These are phyloP conservation scores for Brachystomella parvula DNA, from an alignment of 1,140 invertebrate species.

Conservation along the genomic window DNA sequence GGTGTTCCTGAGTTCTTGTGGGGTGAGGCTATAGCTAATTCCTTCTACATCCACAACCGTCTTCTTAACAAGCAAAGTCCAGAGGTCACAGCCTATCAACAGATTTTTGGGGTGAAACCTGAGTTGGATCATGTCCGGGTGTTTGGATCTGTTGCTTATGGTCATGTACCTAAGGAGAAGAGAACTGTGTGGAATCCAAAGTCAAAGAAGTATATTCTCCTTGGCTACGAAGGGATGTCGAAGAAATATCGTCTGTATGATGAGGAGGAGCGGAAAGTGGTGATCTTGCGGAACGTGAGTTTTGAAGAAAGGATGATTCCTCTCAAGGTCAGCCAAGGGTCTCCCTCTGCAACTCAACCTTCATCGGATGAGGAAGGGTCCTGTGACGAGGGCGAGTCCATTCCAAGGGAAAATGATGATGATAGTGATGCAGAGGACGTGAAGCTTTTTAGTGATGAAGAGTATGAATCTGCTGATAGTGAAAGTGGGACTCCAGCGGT, in stretches of 20 bases:
- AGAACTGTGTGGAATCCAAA: constrained; percentile 33
- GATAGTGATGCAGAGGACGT: background rate
- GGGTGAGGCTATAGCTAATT: constrained; percentile 12
- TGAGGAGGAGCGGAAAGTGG: constrained; percentile 12
- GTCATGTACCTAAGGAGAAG: constrained; percentile 36
- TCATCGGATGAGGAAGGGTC: too few species aligned
- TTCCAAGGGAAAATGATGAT: background rate
- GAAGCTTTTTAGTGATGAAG: background rate
- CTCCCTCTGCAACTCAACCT: too few species aligned
- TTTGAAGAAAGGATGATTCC: background rate
- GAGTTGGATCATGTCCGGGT: constrained; percentile 38
- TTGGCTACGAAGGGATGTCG: constrained; percentile 36
- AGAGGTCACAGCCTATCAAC: constrained; percentile 39
- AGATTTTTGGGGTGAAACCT: constrained; percentile 39
- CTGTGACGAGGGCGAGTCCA: too few species aligned
- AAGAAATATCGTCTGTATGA: constrained; percentile 36
- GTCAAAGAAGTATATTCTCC: constrained; percentile 31
- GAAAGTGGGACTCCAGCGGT: too few species aligned
- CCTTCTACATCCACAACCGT: constrained; percentile 39
- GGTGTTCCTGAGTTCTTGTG: background rate
- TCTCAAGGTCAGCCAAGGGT: constrained; percentile 16
- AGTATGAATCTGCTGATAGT: background rate
- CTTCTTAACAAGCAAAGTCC: constrained; percentile 23
- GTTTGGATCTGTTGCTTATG: constrained; percentile 42
- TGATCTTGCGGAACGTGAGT: constrained; percentile 31